phyloP scores from a whole-genome alignment of 2,797 vertebrate genomes.

The Limosa lapponica region DNA sequence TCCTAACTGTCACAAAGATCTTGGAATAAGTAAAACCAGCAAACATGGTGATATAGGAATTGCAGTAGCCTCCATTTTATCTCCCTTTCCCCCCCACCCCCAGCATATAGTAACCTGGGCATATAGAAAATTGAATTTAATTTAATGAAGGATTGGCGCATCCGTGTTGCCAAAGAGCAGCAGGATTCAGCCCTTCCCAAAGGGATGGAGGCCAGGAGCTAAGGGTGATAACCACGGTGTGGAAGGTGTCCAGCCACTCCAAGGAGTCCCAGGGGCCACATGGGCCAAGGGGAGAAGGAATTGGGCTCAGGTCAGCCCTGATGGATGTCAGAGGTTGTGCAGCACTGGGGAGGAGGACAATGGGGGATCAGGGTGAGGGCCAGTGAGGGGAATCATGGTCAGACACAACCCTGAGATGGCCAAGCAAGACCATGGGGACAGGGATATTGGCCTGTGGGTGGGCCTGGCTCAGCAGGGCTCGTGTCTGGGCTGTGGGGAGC shows the following conservation, averaged over 20 bases:
- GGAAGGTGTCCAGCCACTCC: not conserved
- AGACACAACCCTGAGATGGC: not conserved
- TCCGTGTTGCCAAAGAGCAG: not conserved
- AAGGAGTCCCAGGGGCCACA: not conserved
- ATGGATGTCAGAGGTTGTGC: not conserved
- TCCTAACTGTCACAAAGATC: not conserved
- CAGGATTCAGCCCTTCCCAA: not conserved
- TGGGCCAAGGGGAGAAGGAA: not conserved
- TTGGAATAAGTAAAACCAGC: not conserved
- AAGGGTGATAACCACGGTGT: not conserved
- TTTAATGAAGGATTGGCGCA: not conserved
- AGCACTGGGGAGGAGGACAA: not conserved
- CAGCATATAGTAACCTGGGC: not conserved
- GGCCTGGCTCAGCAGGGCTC: accelerated
- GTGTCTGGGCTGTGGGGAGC: not conserved
- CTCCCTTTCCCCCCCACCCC: not conserved
- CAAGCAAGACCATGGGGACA: not conserved
- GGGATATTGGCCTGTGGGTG: accelerated
- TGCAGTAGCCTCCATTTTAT: not conserved
- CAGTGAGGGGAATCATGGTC: not conserved
- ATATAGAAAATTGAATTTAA: not conserved
- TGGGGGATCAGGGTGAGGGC: too few relatives aligned
- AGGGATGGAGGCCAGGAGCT: accelerated
- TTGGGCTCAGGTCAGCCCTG: accelerated
- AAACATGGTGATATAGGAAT: not conserved